phyloP scores from a whole-genome alignment of 2,888 invertebrate genomes.

The Liopterus haemorrhoidalis region DNA sequence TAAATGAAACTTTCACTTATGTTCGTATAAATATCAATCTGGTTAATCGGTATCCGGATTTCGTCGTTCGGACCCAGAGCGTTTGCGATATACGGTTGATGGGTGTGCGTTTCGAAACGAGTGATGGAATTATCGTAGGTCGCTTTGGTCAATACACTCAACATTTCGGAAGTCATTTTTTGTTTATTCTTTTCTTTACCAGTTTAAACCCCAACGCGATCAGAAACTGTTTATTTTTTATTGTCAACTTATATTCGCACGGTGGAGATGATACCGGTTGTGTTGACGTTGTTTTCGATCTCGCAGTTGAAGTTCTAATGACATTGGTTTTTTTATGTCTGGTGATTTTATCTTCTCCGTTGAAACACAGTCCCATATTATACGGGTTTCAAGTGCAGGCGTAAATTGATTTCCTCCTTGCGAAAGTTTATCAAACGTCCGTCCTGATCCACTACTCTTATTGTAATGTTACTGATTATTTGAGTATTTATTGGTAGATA shows the following conservation, averaged over 20 bases:
- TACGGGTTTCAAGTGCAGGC: conserved; percentile 22
- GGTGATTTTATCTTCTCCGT: background rate
- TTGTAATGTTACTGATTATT: conserved; percentile 27
- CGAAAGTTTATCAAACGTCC: conserved; percentile 28
- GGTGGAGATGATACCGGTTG: no score
- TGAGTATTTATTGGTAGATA: conserved; percentile 27
- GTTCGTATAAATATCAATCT: conserved; percentile 31
- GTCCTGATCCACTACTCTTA: conserved; percentile 31
- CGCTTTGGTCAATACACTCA: conserved; percentile 24
- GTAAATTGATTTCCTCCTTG: conserved; percentile 29
- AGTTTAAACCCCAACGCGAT: conserved; percentile 7
- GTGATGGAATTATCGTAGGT: conserved; percentile 30
- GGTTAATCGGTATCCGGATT: conserved; percentile 35
- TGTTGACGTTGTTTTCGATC: no score
- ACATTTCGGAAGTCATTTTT: conserved; percentile 18
- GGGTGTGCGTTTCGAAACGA: conserved; percentile 31
- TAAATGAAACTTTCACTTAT: conserved; percentile 31
- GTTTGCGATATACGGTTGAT: conserved; percentile 31
- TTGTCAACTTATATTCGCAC: no score
- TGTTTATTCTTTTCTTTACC: conserved; percentile 1
- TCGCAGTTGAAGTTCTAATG: background rate
- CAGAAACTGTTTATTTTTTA: conserved; percentile 3
- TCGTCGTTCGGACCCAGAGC: conserved; percentile 35
- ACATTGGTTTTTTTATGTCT: background rate
- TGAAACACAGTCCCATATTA: background rate